phyloP scores from a whole-genome alignment of 2,888 invertebrate species.

The Nemotelus nigrinus region DNA sequence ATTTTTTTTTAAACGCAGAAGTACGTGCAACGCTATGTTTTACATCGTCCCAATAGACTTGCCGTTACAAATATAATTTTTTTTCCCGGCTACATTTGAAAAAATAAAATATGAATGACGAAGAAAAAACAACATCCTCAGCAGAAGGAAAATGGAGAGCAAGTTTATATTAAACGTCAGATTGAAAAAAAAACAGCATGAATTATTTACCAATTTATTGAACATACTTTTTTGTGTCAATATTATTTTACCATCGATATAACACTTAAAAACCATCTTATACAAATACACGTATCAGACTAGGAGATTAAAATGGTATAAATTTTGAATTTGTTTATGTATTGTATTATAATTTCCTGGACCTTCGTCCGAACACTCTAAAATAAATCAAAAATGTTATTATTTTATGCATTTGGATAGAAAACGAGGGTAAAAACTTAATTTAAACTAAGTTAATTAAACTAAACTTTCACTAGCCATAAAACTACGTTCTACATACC shows the following conservation, averaged over 20 bases:
- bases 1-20: no score
- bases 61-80: no score
- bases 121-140: no score
- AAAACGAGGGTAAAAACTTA: background rate
- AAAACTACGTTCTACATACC: conserved; percentile 37
- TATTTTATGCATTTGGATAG: conserved; percentile 6
- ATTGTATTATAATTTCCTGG: conserved; percentile 5
- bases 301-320: conserved; percentile 43
- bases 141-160: no score
- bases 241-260: conserved; percentile 13
- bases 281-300: conserved; percentile 34
- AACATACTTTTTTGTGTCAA: conserved; percentile 1
- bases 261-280: background rate
- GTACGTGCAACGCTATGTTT: no score
- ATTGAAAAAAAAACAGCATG: no score
- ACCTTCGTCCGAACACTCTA: background rate
- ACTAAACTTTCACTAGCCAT: conserved; percentile 37
- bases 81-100: no score
- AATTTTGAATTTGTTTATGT: background rate
- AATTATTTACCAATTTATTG: no score
- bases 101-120: no score
- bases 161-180: no score
- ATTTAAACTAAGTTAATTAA: background rate
- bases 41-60: no score
- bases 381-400: background rate